Percentiles rank a stretch among this genome's conserved stretches.
These are phyloP conservation scores for Nasonia oneida DNA, from an alignment of 2,888 invertebrate genomes.

Conservation along the genomic window DNA sequence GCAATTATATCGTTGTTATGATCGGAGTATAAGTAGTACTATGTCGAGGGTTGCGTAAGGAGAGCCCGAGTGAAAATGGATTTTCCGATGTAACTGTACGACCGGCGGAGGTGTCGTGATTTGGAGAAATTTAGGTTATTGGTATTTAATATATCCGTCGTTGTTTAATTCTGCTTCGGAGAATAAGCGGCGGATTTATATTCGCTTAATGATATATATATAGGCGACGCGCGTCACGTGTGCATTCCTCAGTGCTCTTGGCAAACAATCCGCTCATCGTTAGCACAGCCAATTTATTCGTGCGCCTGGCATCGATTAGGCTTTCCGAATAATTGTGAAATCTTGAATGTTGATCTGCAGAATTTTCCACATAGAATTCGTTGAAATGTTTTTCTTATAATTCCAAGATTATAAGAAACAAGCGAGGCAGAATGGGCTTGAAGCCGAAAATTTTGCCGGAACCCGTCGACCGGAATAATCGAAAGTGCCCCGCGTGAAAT, in stretches of 20 bases:
- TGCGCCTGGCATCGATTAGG: not conserved
- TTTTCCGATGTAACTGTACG: conserved; percentile 7
- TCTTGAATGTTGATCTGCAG: not conserved
- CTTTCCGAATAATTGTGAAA: conserved; percentile 32
- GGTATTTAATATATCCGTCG: not conserved
- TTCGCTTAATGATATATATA: conserved; percentile 35
- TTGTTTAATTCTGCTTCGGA: not conserved
- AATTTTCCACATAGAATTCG: not conserved
- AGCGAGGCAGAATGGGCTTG: not conserved
- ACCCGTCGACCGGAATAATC: conserved; percentile 26
- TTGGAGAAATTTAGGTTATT: not conserved
- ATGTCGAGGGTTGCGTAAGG: not conserved
- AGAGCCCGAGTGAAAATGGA: conserved; percentile 25
- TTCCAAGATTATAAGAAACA: not conserved
- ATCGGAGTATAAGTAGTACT: not conserved
- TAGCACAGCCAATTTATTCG: conserved; percentile 44
- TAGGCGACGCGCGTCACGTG: conserved; percentile 15
- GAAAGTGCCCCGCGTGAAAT: conserved; percentile 50
- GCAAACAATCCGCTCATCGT: conserved; percentile 42
- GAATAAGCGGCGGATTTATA: conserved; percentile 49
- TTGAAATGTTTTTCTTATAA: too few relatives aligned
- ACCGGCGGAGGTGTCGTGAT: not conserved
- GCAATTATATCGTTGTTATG: conserved; percentile 19
- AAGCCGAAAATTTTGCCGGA: not conserved
- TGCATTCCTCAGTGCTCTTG: conserved; percentile 44